Percentiles rank a stretch among this genome's conserved stretches.
phyloP scores from a whole-genome alignment of 2,113 vertebrate genomes.

The Asarcornis scutulata region DNA sequence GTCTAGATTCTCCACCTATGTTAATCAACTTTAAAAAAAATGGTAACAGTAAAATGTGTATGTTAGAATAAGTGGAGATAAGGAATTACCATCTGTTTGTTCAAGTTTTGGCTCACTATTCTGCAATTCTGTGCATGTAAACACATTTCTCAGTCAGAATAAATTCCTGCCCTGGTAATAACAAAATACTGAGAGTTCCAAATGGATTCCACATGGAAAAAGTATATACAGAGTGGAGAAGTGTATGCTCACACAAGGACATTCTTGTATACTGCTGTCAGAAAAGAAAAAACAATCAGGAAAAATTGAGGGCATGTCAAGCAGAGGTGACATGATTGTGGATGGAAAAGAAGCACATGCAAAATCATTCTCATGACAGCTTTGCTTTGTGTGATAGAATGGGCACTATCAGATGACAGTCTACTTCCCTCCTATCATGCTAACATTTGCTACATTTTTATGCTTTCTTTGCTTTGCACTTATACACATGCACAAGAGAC shows the following conservation, averaged over 20 bases:
- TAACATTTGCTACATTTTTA: background rate
- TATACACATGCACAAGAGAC: background rate
- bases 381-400: constrained; percentile 41
- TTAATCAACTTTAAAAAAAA: background rate
- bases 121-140: background rate
- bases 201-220: background rate
- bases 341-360: background rate
- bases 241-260: background rate
- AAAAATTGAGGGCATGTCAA: background rate
- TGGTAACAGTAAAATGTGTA: background rate
- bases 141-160: background rate
- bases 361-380: background rate
- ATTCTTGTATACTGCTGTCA: background rate
- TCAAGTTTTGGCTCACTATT: background rate
- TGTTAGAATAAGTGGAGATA: background rate
- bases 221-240: background rate
- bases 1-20: background rate
- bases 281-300: background rate
- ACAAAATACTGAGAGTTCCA: background rate
- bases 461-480: background rate
- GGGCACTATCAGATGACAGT: background rate
- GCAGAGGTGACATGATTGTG: background rate
- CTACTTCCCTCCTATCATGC: background rate
- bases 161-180: background rate
- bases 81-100: background rate